A percentile compares a stretch with the other conserved stretches of the same genome.
phyloP scores from a whole-genome alignment of 2,797 vertebrate genomes.

The Pseudochirops cupreus region DNA sequence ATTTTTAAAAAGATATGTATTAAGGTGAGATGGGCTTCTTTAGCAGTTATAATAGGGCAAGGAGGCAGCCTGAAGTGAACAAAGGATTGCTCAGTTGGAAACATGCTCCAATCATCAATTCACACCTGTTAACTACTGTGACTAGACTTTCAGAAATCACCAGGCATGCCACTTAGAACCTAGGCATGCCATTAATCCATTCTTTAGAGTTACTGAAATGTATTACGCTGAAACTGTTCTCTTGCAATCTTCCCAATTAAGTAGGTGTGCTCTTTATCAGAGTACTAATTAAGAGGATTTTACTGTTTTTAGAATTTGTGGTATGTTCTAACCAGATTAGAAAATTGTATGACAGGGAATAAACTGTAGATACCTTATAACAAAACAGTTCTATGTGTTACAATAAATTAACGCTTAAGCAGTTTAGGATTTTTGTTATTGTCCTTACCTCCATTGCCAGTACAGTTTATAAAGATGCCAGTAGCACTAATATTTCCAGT shows the following conservation, averaged over 20 bases:
- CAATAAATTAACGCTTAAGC: constrained; percentile 17
- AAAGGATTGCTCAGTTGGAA: constrained; percentile 73
- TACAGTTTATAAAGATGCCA: neutral
- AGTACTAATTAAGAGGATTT: constrained; percentile 45
- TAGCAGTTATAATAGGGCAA: constrained; percentile 33
- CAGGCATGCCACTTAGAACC: constrained; percentile 42
- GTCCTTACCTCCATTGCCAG: neutral
- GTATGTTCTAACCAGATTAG: constrained; percentile 26
- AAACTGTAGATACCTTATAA: constrained; percentile 39
- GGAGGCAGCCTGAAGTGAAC: constrained; percentile 36
- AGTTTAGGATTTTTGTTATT: constrained; percentile 21
- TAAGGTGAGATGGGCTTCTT: constrained; percentile 25
- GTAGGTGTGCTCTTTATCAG: constrained; percentile 49
- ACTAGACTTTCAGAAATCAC: constrained; percentile 67
- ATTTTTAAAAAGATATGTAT: constrained; percentile 8
- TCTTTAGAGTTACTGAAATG: constrained; percentile 50
- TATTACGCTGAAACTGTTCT: constrained; percentile 58
- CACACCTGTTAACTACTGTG: constrained; percentile 72
- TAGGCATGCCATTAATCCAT: constrained; percentile 60
- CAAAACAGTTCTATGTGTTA: constrained; percentile 40
- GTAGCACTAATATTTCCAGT: neutral
- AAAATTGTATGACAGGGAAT: neutral
- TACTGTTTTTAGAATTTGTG: constrained; percentile 55
- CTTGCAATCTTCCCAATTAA: constrained; percentile 36
- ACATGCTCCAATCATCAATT: constrained; percentile 64